Conservation (phyloP, 2,888 invertebrate genomes). For the Herminia tarsipennalis region DNA sequence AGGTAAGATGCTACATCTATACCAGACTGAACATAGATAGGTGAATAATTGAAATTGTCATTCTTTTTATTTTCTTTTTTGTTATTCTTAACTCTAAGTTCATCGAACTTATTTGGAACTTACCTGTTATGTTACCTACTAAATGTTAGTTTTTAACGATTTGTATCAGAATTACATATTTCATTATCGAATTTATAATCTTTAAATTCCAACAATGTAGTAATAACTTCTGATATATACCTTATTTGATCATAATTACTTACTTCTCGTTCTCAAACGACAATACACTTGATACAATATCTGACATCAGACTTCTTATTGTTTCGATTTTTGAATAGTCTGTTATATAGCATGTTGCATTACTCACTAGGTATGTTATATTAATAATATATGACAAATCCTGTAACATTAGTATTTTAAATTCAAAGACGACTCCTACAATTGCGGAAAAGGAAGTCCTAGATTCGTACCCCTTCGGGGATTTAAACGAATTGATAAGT, state of each 20-base stretch:
- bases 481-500: slow-evolving; percentile 16
- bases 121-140: too few species aligned
- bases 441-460: slow-evolving; percentile 65
- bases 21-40: too few species aligned
- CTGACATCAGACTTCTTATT: slow-evolving; percentile 36
- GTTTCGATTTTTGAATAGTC: slow-evolving; percentile 38
- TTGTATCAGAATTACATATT: slow-evolving; percentile 47
- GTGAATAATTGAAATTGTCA: too few species aligned
- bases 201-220: slow-evolving; percentile 51
- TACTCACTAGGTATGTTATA: neutral
- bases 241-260: too few species aligned
- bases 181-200: slow-evolving; percentile 69
- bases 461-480: slow-evolving; percentile 59
- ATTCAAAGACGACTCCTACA: slow-evolving; percentile 14
- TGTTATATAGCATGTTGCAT: slow-evolving; percentile 36
- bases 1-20: too few species aligned
- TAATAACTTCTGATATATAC: slow-evolving; percentile 33
- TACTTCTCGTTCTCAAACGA: too few species aligned
- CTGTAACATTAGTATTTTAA: neutral
- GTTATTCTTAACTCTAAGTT: too few species aligned
- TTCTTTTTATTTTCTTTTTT: too few species aligned
- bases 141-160: slow-evolving; percentile 47
- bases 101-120: slow-evolving; percentile 82
- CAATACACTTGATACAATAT: too few species aligned
- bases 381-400: too few species aligned